phyloP scores from a whole-genome alignment of 1,140 invertebrate species.

The Drosophila lacteicornis region DNA sequence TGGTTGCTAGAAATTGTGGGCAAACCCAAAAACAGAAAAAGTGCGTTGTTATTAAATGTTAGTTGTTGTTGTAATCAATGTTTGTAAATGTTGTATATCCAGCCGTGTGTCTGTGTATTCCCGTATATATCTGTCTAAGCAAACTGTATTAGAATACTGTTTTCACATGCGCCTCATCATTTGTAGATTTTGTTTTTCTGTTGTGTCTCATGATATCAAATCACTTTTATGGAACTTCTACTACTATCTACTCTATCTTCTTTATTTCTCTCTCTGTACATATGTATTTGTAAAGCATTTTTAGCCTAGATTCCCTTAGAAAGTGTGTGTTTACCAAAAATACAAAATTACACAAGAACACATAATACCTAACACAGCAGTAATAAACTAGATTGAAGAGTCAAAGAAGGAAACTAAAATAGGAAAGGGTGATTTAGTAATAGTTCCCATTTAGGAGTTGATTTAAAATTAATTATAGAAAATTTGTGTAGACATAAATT shows the following conservation, averaged over 20 bases:
- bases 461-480: not conserved
- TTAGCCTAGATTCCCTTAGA: conserved; percentile 7
- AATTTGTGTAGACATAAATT: too few relatives aligned
- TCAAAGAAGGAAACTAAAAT: not conserved
- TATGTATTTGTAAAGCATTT: conserved; percentile 15
- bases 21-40: conserved; percentile 37
- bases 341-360: conserved; percentile 24
- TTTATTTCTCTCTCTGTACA: conserved; percentile 22
- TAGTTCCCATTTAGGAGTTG: not conserved
- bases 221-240: conserved; percentile 9
- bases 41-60: conserved; percentile 66
- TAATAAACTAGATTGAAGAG: not conserved
- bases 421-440: not conserved
- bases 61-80: conserved; percentile 80
- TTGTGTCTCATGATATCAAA: conserved; percentile 17
- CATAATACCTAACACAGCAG: conserved; percentile 13
- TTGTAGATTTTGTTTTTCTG: conserved; percentile 50
- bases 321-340: conserved; percentile 2
- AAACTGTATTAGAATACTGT: conserved; percentile 28
- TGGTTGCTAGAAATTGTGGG: conserved; percentile 36
- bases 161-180: conserved; percentile 60
- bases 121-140: conserved; percentile 36
- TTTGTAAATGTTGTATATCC: conserved; percentile 76
- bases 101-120: conserved; percentile 48
- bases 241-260: conserved; percentile 10